These are phyloP conservation scores for Hyles lineata DNA, from an alignment of 2,888 invertebrate genomes.

Conservation along the genomic window DNA sequence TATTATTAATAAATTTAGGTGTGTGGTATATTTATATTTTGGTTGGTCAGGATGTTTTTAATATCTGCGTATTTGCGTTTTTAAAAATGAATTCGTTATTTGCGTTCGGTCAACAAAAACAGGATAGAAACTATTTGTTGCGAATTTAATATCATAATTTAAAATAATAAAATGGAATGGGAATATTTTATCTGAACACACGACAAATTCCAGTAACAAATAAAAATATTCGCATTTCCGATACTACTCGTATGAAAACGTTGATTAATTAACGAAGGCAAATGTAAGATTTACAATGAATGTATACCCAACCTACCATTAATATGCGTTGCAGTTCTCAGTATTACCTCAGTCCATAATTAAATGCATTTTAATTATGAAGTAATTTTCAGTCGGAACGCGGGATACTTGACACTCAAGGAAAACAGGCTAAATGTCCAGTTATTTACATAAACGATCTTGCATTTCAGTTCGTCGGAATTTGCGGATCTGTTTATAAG, in stretches of 20 bases:
- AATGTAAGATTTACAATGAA: too few species aligned
- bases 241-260: too few species aligned
- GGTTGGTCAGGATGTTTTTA: neutral
- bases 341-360: constrained; percentile 3
- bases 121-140: neutral
- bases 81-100: neutral
- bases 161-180: neutral
- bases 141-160: neutral
- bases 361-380: neutral
- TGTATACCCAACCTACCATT: too few species aligned
- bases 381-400: neutral
- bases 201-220: too few species aligned
- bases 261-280: too few species aligned
- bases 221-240: too few species aligned
- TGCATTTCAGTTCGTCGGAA: neutral
- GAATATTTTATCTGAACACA: too few species aligned
- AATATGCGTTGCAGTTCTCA: neutral
- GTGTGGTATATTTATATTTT: neutral
- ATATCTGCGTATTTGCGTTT: neutral
- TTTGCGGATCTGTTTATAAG: neutral
- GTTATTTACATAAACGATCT: neutral
- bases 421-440: constrained; percentile 13
- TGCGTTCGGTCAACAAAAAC: neutral
- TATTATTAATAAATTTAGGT: too few species aligned
- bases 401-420: neutral